Percentiles rank a stretch among this genome's conserved stretches.
Conservation (phyloP, 1,140 invertebrate species). For the Schlechtendalia chinensis region DNA sequence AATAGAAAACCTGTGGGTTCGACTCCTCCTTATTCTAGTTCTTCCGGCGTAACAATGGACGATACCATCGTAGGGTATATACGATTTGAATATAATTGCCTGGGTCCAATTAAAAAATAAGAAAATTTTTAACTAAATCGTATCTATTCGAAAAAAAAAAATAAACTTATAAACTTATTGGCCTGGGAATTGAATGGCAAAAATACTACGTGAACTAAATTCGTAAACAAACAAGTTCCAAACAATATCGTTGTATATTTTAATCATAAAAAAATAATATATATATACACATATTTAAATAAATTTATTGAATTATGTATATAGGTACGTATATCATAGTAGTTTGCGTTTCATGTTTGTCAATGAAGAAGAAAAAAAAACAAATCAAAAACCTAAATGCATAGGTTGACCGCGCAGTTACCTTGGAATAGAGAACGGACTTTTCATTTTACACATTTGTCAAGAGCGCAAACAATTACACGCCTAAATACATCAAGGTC, state of each 20-base stretch:
- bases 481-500: slow-evolving; percentile 19
- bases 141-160: too few relatives aligned
- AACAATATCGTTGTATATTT: not conserved
- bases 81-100: slow-evolving; percentile 14
- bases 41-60: slow-evolving; percentile 17
- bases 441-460: slow-evolving; percentile 24
- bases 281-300: not conserved
- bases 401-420: slow-evolving; percentile 9
- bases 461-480: slow-evolving; percentile 37
- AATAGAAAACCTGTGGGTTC: slow-evolving; percentile 35
- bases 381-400: not conserved
- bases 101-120: not conserved
- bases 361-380: not conserved
- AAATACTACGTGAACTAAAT: not conserved
- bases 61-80: not conserved
- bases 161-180: too few relatives aligned
- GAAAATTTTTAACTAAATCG: not conserved
- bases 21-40: slow-evolving; percentile 9
- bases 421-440: slow-evolving; percentile 33
- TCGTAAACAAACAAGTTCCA: not conserved
- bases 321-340: too few relatives aligned
- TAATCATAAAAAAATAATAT: not conserved
- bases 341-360: too few relatives aligned
- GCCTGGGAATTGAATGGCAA: not conserved
- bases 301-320: too few relatives aligned